Evolutionary conservation across 2,113 vertebrate species (phyloP).

Genomic region (Odocoileus hemionus): DNA sequence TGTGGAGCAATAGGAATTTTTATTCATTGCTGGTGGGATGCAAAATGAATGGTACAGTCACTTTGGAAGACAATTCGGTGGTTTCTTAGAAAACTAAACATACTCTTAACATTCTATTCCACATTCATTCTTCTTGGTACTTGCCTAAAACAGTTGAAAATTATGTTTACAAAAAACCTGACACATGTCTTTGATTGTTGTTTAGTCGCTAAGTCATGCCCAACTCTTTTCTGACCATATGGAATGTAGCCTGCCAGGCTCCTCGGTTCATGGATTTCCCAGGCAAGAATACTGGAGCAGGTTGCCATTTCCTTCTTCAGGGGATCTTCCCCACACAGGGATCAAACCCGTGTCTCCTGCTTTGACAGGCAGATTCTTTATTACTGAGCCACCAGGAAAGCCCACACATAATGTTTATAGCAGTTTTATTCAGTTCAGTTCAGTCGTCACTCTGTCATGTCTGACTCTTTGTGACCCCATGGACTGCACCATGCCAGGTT

Average conservation of each 20-base stretch:
- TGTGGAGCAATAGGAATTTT: neutral
- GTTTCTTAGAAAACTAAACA: neutral
- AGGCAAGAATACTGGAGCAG: neutral
- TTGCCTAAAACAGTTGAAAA: neutral
- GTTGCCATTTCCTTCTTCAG: neutral
- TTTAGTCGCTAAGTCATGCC: neutral
- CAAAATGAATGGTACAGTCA: neutral
- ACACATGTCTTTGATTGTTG: neutral
- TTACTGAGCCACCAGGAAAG: neutral
- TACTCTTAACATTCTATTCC: neutral
- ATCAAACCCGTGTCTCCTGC: neutral
- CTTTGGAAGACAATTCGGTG: neutral
- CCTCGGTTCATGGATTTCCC: neutral
- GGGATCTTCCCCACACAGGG: neutral
- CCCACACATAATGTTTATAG: neutral
- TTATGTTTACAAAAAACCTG: neutral
- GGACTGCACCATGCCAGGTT: neutral
- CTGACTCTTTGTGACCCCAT: neutral
- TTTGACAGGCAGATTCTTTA: neutral
- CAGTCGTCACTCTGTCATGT: fast-evolving
- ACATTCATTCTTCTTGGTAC: neutral
- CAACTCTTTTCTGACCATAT: neutral
- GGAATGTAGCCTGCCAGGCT: neutral
- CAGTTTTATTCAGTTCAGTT: neutral
- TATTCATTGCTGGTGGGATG: neutral